Conservation (phyloP, 2,797 vertebrate genomes). For the Propithecus perrieri region DNA sequence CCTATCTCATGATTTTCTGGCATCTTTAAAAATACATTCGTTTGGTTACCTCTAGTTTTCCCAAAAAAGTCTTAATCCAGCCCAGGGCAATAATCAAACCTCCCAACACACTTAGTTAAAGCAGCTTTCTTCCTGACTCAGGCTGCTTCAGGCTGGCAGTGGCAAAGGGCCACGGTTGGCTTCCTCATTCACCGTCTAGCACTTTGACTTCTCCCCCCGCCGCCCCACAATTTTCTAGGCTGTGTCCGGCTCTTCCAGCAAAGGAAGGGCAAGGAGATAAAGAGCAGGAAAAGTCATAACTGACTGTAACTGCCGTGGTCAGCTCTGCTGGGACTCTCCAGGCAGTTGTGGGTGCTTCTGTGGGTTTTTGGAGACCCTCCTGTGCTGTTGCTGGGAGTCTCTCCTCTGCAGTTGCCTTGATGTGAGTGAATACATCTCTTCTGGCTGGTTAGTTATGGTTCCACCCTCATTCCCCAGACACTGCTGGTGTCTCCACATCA, state of each 20-base stretch:
- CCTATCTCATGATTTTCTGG: neutral
- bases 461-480: neutral
- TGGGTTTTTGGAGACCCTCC: neutral
- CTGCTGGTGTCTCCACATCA: neutral
- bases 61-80: neutral
- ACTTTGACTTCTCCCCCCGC: neutral
- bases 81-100: neutral
- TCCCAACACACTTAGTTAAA: neutral
- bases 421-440: neutral
- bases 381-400: neutral
- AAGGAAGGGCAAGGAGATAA: neutral
- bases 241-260: neutral
- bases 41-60: neutral
- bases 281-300: neutral
- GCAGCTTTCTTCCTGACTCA: neutral
- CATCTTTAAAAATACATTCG: neutral
- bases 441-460: neutral
- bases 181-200: neutral
- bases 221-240: neutral
- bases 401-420: neutral
- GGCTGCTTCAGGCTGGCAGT: neutral
- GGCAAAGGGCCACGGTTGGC: neutral
- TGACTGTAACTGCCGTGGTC: too few species aligned
- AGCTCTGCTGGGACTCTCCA: neutral
- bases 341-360: neutral